phyloP scores from a whole-genome alignment of 2,113 vertebrate species.

The Otolemur garnettii region DNA sequence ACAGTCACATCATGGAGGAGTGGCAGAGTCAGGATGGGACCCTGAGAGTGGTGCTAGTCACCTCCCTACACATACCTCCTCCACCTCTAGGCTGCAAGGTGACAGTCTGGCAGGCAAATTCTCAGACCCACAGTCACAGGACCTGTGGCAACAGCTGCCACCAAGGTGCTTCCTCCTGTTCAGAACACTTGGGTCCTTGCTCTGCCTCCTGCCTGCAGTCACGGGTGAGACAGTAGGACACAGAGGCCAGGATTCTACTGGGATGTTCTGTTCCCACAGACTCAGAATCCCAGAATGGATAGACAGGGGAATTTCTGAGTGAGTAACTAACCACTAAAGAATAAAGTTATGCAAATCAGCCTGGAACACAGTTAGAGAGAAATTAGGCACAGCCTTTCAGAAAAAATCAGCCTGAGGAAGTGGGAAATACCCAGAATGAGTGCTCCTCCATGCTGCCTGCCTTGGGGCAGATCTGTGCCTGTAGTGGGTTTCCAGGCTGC shows the following conservation, averaged over 20 bases:
- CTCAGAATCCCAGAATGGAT: slow-evolving; percentile 55
- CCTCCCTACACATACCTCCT: background rate
- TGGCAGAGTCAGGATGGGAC: background rate
- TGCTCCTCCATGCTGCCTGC: background rate
- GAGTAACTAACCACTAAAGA: slow-evolving; percentile 63
- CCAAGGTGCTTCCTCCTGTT: background rate
- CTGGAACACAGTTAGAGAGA: background rate
- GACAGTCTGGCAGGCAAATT: background rate
- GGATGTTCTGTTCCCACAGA: slow-evolving; percentile 28
- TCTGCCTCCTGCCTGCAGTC: background rate
- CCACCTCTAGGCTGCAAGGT: background rate
- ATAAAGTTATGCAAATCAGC: slow-evolving; percentile 47
- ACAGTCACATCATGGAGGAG: background rate
- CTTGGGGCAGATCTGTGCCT: background rate
- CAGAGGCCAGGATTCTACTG: background rate
- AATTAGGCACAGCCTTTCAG: slow-evolving; percentile 20
- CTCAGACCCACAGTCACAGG: background rate
- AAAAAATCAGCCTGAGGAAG: background rate
- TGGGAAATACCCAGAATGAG: background rate
- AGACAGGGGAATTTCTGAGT: slow-evolving; percentile 59
- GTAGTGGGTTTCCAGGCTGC: background rate
- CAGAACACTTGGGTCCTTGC: background rate
- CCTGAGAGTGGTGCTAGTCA: background rate
- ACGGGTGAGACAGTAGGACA: background rate
- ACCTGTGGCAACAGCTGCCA: background rate